Base-by-base conservation (phyloP, 2,888 invertebrate species). In the Sarcophaga subvicina region DNA sequence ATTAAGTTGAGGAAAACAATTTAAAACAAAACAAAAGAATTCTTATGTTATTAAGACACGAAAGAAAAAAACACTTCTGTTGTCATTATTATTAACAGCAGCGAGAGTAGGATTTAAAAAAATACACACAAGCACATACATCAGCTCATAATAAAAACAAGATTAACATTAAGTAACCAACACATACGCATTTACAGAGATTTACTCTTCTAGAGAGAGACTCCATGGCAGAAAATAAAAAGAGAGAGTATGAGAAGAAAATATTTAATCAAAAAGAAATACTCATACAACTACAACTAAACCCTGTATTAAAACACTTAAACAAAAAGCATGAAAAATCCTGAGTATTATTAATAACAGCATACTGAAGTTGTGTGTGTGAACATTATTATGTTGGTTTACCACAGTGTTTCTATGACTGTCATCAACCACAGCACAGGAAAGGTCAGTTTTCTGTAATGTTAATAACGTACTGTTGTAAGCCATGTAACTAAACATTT, bases 401-500 rank as follows among this genome's bases (percentile, higher is more conserved):
- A 25, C 8, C 47, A 37, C 14, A 27, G n/a, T 10, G 20, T 11
- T 66, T 37, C 37, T 22, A 63, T 27, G 27, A 79, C 71, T 62
- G 60, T 37, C 10, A 37, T 8, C 2, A 59, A 69, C 69, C 27
- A 60, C 49, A 37, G 8, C 17, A 66, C 12, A 54, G 8, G 76
- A 76, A 70, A 84, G 84, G 79, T 84, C 84, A 84, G 75, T 77
- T 81, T 75, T 81, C 67, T 80, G 62, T 69, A 45, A 54, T 64
- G 73, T 66, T 59, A 63, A 73, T 22, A 60, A 37, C 2, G 11
- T 64, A 11, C 37, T 62, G 66, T 37, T 67, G 64, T 66, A 27
- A 17, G 0, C 6, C 6, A 37, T 64, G 27, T 64, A 27, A 62
- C 17, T 6, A 1, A 27, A 27, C 27, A 27, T 27, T 4, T 27